These are phyloP conservation scores for Erethizon dorsatum DNA, from an alignment of 2,797 vertebrate species.

Conservation along the genomic window DNA sequence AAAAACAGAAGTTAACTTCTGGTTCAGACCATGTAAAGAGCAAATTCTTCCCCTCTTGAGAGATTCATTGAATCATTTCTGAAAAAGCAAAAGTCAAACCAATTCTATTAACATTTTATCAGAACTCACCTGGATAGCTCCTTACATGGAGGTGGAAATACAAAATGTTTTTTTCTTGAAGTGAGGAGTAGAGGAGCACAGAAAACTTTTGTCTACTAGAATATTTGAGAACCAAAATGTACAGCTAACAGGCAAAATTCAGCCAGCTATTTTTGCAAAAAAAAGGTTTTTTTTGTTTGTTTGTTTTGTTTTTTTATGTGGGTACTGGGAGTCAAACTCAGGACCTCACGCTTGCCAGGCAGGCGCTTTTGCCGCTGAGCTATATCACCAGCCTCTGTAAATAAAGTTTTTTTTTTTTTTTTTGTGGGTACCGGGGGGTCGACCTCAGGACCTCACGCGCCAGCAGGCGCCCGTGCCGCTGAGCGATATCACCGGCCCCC, in stretches of 20 bases:
- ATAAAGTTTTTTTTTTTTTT: slow-evolving; percentile 42
- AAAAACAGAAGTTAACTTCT: slow-evolving; percentile 36
- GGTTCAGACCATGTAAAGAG: neutral
- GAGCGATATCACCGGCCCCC: no score
- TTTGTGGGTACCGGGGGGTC: no score
- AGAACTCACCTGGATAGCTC: neutral
- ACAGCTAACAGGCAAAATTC: neutral
- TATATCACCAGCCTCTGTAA: neutral
- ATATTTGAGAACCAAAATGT: neutral
- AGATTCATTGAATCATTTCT: neutral
- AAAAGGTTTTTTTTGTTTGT: no score
- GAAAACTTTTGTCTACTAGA: neutral
- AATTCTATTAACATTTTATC: slow-evolving; percentile 10
- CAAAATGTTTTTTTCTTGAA: neutral
- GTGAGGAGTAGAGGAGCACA: neutral
- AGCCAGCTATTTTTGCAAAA: neutral
- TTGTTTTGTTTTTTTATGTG: no score
- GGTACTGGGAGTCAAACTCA: no score
- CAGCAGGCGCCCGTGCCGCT: no score
- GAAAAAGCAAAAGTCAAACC: slow-evolving; percentile 22
- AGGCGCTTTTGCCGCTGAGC: no score
- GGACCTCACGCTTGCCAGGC: no score
- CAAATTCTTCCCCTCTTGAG: neutral
- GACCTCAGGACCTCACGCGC: no score
- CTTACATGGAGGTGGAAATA: neutral